These are phyloP conservation scores for Pachypanchax playfairii DNA, from an alignment of 2,113 vertebrate genomes.

Conservation along the genomic window DNA sequence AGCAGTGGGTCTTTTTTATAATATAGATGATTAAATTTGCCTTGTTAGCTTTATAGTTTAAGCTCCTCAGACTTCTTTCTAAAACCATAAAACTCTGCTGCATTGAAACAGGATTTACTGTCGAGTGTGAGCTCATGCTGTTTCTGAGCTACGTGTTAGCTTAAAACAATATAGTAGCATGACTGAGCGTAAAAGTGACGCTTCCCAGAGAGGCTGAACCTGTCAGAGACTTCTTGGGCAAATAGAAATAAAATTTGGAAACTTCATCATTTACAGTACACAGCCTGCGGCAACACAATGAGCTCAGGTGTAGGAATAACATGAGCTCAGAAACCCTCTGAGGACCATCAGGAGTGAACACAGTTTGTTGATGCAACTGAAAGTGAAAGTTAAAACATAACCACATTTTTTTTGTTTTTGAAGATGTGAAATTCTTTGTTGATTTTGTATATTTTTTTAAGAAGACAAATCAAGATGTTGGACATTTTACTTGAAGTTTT, in stretches of 20 bases:
- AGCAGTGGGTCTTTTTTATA: slow-evolving; percentile 22
- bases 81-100: slow-evolving; percentile 10
- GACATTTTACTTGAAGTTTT: no score
- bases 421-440: no score
- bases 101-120: slow-evolving; percentile 2
- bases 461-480: no score
- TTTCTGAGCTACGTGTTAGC: neutral
- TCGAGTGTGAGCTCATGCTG: neutral
- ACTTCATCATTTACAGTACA: neutral
- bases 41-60: slow-evolving; percentile 34
- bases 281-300: neutral
- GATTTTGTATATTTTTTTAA: no score
- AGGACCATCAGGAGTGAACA: neutral
- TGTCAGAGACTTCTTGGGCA: neutral
- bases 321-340: neutral
- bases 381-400: neutral
- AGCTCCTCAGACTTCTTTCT: slow-evolving; percentile 4
- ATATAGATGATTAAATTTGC: slow-evolving; percentile 37
- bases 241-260: neutral
- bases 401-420: no score
- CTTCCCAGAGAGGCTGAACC: neutral
- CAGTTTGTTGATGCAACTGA: neutral
- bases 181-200: neutral
- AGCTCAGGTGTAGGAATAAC: neutral
- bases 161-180: neutral